Conservation (phyloP, 2,888 invertebrate species). For the Drosophila subsilvestris region DNA sequence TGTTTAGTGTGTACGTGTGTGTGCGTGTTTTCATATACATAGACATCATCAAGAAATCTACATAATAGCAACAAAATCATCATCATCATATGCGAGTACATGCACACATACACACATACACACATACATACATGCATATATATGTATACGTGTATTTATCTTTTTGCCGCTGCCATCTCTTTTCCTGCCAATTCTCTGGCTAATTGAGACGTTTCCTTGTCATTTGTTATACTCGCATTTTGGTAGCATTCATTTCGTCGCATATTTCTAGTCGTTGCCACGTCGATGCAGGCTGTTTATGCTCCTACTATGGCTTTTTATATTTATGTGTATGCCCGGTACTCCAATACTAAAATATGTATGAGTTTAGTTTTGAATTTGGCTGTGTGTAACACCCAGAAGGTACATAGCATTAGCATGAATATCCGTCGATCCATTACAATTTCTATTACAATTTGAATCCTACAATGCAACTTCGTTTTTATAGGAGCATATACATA, state of each 20-base stretch:
- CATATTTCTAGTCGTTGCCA: not conserved
- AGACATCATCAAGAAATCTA: conserved; percentile 35
- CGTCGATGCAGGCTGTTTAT: no score
- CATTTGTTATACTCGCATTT: conserved; percentile 58
- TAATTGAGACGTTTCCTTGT: conserved; percentile 65
- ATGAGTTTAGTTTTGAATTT: no score
- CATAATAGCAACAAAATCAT: conserved; percentile 18
- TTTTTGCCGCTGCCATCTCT: not conserved
- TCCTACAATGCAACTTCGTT: no score
- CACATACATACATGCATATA: conserved; percentile 1
- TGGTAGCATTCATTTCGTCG: conserved; percentile 41
- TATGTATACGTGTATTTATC: not conserved
- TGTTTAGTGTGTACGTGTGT: conserved; percentile 9
- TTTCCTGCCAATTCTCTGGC: conserved; percentile 40
- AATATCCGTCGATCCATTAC: no score
- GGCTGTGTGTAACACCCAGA: no score
- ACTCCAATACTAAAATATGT: no score
- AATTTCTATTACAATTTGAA: no score
- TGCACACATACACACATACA: no score
- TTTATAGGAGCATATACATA: no score
- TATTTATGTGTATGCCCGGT: no score
- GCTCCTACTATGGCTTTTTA: no score
- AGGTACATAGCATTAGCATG: no score
- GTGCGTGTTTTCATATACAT: conserved; percentile 16
- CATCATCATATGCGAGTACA: conserved; percentile 1